phyloP scores from a whole-genome alignment of 2,888 invertebrate genomes.

The Trachelus stipa region DNA sequence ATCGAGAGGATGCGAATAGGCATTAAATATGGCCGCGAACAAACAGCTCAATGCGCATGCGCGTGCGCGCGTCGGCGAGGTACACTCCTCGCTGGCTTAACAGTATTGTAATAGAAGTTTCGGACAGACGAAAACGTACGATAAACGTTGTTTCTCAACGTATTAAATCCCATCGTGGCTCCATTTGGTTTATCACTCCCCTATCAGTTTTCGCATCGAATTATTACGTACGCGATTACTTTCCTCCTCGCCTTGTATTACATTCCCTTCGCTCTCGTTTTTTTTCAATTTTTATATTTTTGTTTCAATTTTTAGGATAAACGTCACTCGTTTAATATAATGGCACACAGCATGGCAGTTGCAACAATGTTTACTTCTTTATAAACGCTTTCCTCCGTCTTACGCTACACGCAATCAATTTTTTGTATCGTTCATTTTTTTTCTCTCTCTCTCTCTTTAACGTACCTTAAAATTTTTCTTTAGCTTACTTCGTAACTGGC shows the following conservation, averaged over 20 bases:
- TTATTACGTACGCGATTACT: too few species aligned
- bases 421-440: conserved; percentile 17
- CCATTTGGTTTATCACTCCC: too few species aligned
- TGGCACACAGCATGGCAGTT: conserved; percentile 67
- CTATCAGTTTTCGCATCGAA: too few species aligned
- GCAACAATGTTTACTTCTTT: conserved; percentile 62
- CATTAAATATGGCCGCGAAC: too few species aligned
- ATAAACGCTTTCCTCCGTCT: not conserved
- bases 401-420: not conserved
- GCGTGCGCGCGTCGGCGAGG: too few species aligned
- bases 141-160: too few species aligned
- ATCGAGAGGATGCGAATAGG: too few species aligned
- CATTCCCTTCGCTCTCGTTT: conserved; percentile 19
- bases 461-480: conserved; percentile 16
- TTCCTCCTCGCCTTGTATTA: not conserved
- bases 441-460: conserved; percentile 19
- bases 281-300: conserved; percentile 28
- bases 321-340: conserved; percentile 59
- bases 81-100: too few species aligned
- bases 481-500: too few species aligned
- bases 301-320: conserved; percentile 46
- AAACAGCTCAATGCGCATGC: too few species aligned
- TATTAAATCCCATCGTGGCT: too few species aligned
- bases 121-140: conserved; percentile 39
- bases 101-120: conserved; percentile 1